A percentile compares a stretch with the other conserved stretches of the same genome.
Conservation (phyloP, 2,113 vertebrate genomes). For the Percopsis transmontana region DNA sequence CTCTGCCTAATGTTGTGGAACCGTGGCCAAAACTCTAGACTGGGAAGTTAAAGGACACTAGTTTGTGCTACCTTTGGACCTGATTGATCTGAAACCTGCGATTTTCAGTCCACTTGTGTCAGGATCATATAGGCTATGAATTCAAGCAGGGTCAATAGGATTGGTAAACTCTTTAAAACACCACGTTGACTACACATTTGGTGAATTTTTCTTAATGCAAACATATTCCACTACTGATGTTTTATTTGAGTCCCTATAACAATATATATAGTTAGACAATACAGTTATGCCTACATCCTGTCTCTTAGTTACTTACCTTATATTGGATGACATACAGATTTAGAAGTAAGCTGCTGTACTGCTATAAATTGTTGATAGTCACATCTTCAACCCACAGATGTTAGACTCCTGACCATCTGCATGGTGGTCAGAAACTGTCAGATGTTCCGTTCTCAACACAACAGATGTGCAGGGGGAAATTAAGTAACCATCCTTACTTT, state of each 20-base stretch:
- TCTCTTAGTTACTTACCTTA: neutral
- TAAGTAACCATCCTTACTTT: neutral
- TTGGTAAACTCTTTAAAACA: no score
- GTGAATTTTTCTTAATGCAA: no score
- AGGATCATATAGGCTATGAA: no score
- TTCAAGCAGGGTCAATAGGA: no score
- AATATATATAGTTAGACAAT: no score
- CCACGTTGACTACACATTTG: no score
- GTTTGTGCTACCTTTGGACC: no score
- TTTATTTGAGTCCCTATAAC: no score
- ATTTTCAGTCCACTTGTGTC: no score
- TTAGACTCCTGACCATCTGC: neutral
- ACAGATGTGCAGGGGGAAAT: neutral
- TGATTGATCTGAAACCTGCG: no score
- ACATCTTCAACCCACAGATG: neutral
- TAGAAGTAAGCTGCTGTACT: neutral
- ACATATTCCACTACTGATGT: no score
- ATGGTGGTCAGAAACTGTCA: neutral
- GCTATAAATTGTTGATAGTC: neutral
- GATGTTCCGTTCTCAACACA: neutral
- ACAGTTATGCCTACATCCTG: neutral
- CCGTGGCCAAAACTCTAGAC: neutral
- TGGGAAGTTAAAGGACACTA: neutral
- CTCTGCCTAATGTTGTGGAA: neutral
- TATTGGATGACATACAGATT: neutral